Evolutionary conservation across 1,140 invertebrate genomes (phyloP).

Genomic region (Euglossa dilemma): DNA sequence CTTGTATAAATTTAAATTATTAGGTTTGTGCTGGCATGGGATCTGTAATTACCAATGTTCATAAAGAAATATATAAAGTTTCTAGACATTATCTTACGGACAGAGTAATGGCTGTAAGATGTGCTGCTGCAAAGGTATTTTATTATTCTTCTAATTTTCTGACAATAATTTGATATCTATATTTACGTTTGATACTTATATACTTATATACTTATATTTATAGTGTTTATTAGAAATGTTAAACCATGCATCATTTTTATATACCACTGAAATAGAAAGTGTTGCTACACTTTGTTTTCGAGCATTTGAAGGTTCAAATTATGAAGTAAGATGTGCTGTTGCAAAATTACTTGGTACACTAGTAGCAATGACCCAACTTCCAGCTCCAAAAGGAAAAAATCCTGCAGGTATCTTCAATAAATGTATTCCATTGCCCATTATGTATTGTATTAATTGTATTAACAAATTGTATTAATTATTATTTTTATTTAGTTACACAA

Average conservation of each 20-base stretch:
- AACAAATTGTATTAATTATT: slow-evolving; percentile 27
- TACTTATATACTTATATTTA: slow-evolving; percentile 58
- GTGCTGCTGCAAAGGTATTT: slow-evolving; percentile 90
- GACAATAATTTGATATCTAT: neutral
- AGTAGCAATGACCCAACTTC: slow-evolving; percentile 91
- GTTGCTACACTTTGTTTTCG: slow-evolving; percentile 94
- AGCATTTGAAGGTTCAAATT: slow-evolving; percentile 96
- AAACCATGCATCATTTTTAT: slow-evolving; percentile 93
- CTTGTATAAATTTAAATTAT: slow-evolving; percentile 47
- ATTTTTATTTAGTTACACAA: slow-evolving; percentile 80
- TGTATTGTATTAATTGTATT: slow-evolving; percentile 24
- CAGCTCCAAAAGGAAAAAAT: slow-evolving; percentile 77
- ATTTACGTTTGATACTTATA: slow-evolving; percentile 4
- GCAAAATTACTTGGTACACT: slow-evolving; percentile 94
- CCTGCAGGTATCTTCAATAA: slow-evolving; percentile 75
- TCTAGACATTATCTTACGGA: slow-evolving; percentile 93
- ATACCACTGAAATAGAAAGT: slow-evolving; percentile 94
- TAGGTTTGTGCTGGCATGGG: slow-evolving; percentile 93
- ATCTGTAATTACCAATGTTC: slow-evolving; percentile 91
- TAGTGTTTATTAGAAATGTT: slow-evolving; percentile 94
- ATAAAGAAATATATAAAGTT: slow-evolving; percentile 97
- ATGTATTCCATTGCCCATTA: slow-evolving; percentile 7
- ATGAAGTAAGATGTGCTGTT: slow-evolving; percentile 95
- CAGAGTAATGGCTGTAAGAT: slow-evolving; percentile 94
- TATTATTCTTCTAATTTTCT: slow-evolving; percentile 10